phyloP scores from a whole-genome alignment of 2,113 vertebrate species.

The Chaetorhynchus papuensis region DNA sequence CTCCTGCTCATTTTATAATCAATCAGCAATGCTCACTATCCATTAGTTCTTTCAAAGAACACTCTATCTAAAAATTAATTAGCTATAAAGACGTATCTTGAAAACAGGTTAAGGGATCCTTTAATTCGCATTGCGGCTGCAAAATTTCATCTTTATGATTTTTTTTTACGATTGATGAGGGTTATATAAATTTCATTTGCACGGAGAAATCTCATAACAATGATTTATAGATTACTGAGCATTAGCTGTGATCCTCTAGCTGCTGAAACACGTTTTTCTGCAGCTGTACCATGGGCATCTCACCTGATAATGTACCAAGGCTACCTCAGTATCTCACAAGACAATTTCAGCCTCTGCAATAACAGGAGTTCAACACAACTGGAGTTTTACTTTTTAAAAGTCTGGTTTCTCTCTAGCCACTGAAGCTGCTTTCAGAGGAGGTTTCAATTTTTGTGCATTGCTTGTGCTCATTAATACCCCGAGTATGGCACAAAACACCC shows the following conservation, averaged over 20 bases:
- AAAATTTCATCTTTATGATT: conserved; percentile 52
- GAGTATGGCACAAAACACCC: background rate
- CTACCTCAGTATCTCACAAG: background rate
- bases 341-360: background rate
- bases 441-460: background rate
- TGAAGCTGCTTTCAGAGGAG: background rate
- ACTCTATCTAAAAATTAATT: conserved; percentile 62
- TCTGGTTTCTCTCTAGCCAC: background rate
- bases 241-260: conserved; percentile 34
- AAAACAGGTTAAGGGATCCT: conserved; percentile 43
- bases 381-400: background rate
- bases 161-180: conserved; percentile 61
- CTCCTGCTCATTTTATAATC: conserved; percentile 55
- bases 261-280: conserved; percentile 40
- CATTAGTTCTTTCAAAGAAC: conserved; percentile 53
- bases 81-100: conserved; percentile 21
- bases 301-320: background rate
- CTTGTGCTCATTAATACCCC: background rate
- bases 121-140: conserved; percentile 5
- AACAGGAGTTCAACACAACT: background rate
- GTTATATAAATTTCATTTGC: conserved; percentile 68
- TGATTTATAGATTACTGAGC: conserved; percentile 63
- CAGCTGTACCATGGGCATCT: conserved; percentile 21
- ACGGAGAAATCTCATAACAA: conserved; percentile 48
- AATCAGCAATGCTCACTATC: conserved; percentile 43